Conservation (phyloP, 92 coral and sea anemone genomes). For the Zoanthus sansibaricus region DNA sequence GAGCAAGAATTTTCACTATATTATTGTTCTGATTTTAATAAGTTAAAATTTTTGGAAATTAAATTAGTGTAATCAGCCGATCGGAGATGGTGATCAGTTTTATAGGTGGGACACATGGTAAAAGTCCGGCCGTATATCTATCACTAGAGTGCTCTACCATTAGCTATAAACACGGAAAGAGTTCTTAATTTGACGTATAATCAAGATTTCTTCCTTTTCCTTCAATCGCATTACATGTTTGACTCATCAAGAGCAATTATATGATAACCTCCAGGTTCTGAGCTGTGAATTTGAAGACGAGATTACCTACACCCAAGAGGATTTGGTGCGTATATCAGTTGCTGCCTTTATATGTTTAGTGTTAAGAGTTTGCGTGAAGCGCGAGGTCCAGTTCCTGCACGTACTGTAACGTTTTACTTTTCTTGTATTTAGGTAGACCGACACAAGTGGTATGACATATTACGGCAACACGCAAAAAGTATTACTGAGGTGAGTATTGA, state of each 20-base stretch:
- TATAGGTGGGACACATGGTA: too few relatives aligned
- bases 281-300: slow-evolving; percentile 90
- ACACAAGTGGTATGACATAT: slow-evolving; percentile 62
- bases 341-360: too few relatives aligned
- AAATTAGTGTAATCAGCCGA: too few relatives aligned
- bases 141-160: background rate
- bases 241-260: background rate
- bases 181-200: background rate
- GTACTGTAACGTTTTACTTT: background rate
- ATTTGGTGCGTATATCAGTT: slow-evolving; percentile 58
- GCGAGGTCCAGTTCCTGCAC: background rate
- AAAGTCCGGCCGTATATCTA: background rate
- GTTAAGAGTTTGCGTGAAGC: background rate
- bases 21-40: too few relatives aligned
- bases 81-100: too few relatives aligned
- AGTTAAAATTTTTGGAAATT: too few relatives aligned
- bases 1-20: too few relatives aligned
- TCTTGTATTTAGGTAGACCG: slow-evolving; percentile 49
- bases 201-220: background rate
- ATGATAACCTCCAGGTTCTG: slow-evolving; percentile 59
- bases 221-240: background rate
- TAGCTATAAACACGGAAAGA: background rate
- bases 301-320: slow-evolving; percentile 58
- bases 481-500: slow-evolving; percentile 69
- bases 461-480: slow-evolving; percentile 60